Base-by-base conservation (phyloP, 2,113 vertebrate genomes). In the Mesocricetus auratus region DNA sequence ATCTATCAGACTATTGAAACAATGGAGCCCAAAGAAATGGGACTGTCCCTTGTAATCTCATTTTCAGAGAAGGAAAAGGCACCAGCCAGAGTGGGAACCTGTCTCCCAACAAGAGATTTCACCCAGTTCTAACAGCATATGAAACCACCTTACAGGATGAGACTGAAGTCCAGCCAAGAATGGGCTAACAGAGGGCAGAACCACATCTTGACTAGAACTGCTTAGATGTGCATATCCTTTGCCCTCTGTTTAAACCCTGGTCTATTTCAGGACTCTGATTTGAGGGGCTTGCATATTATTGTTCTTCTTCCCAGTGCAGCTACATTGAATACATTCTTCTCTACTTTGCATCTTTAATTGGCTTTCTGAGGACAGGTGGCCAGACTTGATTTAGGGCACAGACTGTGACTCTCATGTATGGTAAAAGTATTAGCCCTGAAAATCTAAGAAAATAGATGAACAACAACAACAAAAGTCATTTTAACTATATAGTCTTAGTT, bases 401-500 rank as follows among this genome's bases (percentile, higher is more conserved):
- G 56, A 82, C 4, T 60, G 56, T 42, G 79, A 15, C 56, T 82
- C 8, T 78, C 85, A 66, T 87, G 77, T 86, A 91, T 77, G 90
- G 68, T 9, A 36, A 88, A 24, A 94, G 33, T 50, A 93, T 5
- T 10, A 89, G 15, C 9, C 82, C 66, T 5, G 39, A 90, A 93
- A 94, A 94, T 79, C 4, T 2, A 45, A 31, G 50, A 73, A 45
- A 82, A 33, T 56, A 69, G 6, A 21, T 22, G 47, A 90, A 50
- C 17, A 11, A 87, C 4, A 91, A 36, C 66, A 92, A 96, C 4
- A 33, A 95, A 78, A 88, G 36, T 71, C 66, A 42, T 85, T 86
- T 60, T 82, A 92, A 92, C 2, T 60, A 85, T 2, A 93, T 42
- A 33, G 60, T 93, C 62, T 91, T 91, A 96, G 93, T 75, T 90